Evolutionary conservation across 1,140 invertebrate genomes (phyloP).

Genomic region (Habropoda laboriosa): DNA sequence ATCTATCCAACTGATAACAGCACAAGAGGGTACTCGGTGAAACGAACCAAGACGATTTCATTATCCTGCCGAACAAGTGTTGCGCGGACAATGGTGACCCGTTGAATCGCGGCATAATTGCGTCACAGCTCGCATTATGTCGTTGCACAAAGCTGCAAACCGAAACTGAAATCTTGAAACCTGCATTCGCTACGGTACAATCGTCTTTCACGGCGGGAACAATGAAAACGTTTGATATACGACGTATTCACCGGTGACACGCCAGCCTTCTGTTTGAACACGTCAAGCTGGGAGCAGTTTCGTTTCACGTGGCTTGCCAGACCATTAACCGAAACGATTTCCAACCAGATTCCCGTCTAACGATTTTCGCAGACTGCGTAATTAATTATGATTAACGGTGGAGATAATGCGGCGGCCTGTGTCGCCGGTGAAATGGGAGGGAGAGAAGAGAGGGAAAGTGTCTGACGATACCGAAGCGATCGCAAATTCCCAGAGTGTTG

Average conservation of each 20-base stretch:
- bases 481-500: slow-evolving; percentile 1
- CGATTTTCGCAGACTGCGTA: slow-evolving; percentile 38
- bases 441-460: neutral
- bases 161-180: neutral
- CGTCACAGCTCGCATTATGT: neutral
- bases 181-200: neutral
- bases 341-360: slow-evolving; percentile 41
- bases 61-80: neutral
- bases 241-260: neutral
- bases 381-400: slow-evolving; percentile 48
- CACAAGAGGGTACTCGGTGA: too few species aligned
- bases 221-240: slow-evolving; percentile 12
- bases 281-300: slow-evolving; percentile 7
- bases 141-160: neutral
- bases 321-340: slow-evolving; percentile 50
- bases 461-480: slow-evolving; percentile 10
- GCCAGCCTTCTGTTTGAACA: neutral
- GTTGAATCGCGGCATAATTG: neutral
- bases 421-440: too few species aligned
- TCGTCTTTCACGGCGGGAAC: neutral
- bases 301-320: neutral
- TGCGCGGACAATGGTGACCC: neutral
- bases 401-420: too few species aligned
- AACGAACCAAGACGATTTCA: neutral
- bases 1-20: too few species aligned